A percentile compares a stretch with the other conserved stretches of the same genome.
These are phyloP conservation scores for Malthinus seriepunctatus DNA, from an alignment of 2,888 invertebrate genomes.

Conservation along the genomic window DNA sequence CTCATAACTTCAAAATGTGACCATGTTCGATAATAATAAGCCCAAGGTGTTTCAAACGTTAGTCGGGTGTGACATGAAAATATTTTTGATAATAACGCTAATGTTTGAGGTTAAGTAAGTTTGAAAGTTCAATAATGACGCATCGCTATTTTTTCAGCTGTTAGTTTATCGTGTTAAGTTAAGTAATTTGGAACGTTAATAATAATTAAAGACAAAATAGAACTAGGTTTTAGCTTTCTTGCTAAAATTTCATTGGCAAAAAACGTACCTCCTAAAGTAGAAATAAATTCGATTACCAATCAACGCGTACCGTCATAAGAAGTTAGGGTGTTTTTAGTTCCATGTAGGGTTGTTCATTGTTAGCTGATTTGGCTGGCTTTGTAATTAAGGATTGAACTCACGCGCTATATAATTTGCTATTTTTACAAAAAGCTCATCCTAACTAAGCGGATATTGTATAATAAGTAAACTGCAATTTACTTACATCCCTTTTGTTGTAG, in stretches of 20 bases:
- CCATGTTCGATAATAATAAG: too few relatives aligned
- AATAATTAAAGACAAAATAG: too few relatives aligned
- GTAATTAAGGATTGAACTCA: constrained; percentile 21
- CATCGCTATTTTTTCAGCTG: too few relatives aligned
- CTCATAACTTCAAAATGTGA: too few relatives aligned
- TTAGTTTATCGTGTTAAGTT: too few relatives aligned
- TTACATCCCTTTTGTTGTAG: constrained; percentile 10
- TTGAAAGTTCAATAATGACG: too few relatives aligned
- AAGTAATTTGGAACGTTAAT: too few relatives aligned
- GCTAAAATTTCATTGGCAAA: background rate
- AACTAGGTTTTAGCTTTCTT: too few relatives aligned
- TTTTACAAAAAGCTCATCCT: constrained; percentile 17
- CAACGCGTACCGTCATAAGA: constrained; percentile 5
- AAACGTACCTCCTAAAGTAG: background rate
- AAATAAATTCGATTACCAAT: constrained; percentile 21
- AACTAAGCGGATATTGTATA: constrained; percentile 24
- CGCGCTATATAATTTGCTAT: constrained; percentile 22
- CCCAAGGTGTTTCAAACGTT: too few relatives aligned
- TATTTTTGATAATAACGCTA: too few relatives aligned
- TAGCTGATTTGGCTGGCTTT: constrained; percentile 20
- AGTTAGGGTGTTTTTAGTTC: constrained; percentile 3
- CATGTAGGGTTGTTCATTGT: background rate
- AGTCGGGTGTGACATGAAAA: too few relatives aligned
- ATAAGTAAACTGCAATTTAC: constrained; percentile 15
- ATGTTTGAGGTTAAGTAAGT: too few relatives aligned